phyloP scores from a whole-genome alignment of 2,113 vertebrate genomes.

The Oenanthe melanoleuca region DNA sequence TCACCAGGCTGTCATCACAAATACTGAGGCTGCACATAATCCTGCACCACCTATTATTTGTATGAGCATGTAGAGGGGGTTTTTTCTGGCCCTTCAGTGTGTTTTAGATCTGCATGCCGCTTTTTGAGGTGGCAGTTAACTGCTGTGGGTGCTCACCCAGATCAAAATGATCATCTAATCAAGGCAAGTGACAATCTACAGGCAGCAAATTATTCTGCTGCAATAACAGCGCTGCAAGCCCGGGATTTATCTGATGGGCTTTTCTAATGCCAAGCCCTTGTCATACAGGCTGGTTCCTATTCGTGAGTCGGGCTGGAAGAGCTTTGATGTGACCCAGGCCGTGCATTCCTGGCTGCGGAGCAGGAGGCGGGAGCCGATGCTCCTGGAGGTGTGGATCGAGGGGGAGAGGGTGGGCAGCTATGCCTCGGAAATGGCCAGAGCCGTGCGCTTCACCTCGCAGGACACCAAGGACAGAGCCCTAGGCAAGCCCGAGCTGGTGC shows the following conservation, averaged over 20 bases:
- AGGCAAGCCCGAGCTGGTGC: slow-evolving; percentile 87
- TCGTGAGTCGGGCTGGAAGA: slow-evolving; percentile 90
- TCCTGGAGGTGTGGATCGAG: slow-evolving; percentile 92
- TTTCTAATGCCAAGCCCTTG: neutral
- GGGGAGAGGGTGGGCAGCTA: slow-evolving; percentile 86
- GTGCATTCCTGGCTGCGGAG: slow-evolving; percentile 90
- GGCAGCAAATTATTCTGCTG: neutral
- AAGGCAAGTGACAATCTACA: neutral
- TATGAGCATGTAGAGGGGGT: neutral
- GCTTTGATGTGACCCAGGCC: slow-evolving; percentile 94
- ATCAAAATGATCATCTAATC: neutral
- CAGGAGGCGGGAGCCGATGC: slow-evolving; percentile 80
- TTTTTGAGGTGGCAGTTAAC: neutral
- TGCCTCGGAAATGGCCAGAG: slow-evolving; percentile 84
- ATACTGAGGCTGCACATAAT: neutral
- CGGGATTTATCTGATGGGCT: neutral
- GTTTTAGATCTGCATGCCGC: neutral
- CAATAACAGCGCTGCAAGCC: accelerated
- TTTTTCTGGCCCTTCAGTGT: neutral
- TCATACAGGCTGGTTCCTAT: slow-evolving; percentile 85
- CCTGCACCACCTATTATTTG: neutral
- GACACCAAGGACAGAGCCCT: slow-evolving; percentile 76
- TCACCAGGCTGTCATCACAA: accelerated
- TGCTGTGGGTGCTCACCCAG: neutral
- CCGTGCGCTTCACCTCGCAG: slow-evolving; percentile 87